These are phyloP conservation scores for Babylonia areolata DNA, from an alignment of 1,140 invertebrate species.

Conservation along the genomic window DNA sequence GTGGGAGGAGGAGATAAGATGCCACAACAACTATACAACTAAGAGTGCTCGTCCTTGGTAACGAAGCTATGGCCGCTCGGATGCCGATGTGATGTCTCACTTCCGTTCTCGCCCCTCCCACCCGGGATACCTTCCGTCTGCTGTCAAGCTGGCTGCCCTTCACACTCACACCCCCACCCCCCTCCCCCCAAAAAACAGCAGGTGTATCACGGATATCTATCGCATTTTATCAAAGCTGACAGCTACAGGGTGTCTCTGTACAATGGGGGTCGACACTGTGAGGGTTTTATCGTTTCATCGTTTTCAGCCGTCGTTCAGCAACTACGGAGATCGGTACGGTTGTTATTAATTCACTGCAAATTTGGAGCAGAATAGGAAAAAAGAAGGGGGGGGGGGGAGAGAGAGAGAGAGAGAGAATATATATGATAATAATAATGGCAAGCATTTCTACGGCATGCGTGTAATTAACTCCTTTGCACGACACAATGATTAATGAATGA, in stretches of 20 bases:
- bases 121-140: background rate
- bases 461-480: too few species aligned
- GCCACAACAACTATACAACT: too few species aligned
- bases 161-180: too few species aligned
- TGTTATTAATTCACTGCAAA: background rate
- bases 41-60: background rate
- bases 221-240: background rate
- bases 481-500: too few species aligned
- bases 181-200: background rate
- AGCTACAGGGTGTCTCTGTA: background rate
- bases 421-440: too few species aligned
- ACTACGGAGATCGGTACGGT: background rate
- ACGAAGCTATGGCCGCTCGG: background rate
- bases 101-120: background rate
- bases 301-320: background rate
- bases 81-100: background rate
- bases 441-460: too few species aligned
- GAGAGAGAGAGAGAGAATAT: background rate
- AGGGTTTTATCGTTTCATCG: background rate
- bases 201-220: background rate
- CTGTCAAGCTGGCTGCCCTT: background rate
- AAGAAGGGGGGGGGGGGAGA: too few species aligned
- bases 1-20: background rate
- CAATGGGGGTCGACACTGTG: background rate
- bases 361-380: background rate